phyloP scores from a whole-genome alignment of 1,140 invertebrate species.

The Sinonovacula constricta region DNA sequence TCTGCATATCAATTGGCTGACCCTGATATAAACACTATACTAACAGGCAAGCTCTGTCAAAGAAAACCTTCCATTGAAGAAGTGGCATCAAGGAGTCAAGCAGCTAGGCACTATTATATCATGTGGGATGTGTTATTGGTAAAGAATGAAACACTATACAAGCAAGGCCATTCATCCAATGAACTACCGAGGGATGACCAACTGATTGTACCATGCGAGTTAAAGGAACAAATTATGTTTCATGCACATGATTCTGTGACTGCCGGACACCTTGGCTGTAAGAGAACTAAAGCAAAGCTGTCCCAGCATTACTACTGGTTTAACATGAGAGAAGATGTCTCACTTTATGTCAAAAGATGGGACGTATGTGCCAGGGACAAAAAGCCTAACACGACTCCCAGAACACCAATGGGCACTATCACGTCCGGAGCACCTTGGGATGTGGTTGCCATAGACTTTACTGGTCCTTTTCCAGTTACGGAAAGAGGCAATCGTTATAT shows the following conservation, averaged over 20 bases:
- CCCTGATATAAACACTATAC: no score
- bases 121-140: constrained; percentile 15
- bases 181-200: no score
- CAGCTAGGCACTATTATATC: constrained; percentile 11
- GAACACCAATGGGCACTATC: constrained; percentile 2
- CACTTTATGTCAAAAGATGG: no score
- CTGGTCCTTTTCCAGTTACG: not conserved
- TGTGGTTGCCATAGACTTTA: constrained; percentile 3
- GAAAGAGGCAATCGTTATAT: constrained; percentile 16
- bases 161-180: no score
- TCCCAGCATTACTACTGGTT: no score
- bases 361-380: no score
- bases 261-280: not conserved
- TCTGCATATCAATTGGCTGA: no score
- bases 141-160: no score
- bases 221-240: not conserved
- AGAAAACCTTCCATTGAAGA: not conserved
- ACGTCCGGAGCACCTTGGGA: constrained; percentile 22
- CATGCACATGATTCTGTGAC: no score
- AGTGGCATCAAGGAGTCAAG: not conserved
- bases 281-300: not conserved
- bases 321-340: no score
- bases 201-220: no score
- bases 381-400: not conserved
- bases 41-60: no score